Evolutionary conservation across 2,888 invertebrate genomes (phyloP).

Genomic region (Anaspis maculata): DNA sequence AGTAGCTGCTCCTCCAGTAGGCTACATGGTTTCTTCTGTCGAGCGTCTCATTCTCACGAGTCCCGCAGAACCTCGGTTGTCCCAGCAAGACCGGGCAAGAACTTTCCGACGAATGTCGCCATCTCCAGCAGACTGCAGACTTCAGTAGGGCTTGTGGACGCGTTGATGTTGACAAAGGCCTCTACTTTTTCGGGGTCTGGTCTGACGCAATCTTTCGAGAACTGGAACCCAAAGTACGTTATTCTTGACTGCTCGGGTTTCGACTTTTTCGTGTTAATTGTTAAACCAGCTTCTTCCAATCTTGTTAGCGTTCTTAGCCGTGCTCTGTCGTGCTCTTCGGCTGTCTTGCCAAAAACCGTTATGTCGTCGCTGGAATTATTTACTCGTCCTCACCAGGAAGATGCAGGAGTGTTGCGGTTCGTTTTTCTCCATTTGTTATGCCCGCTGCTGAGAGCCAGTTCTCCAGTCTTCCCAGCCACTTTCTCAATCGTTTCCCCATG

Average conservation of each 20-base stretch:
- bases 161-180: constrained; percentile 12
- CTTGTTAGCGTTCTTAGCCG: constrained; percentile 22
- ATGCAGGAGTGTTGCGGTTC: too few relatives aligned
- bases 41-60: constrained; percentile 41
- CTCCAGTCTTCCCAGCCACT: too few relatives aligned
- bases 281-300: constrained; percentile 18
- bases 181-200: constrained; percentile 24
- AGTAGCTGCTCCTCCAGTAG: constrained; percentile 4
- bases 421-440: too few relatives aligned
- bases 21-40: constrained; percentile 4
- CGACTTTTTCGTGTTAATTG: constrained; percentile 30
- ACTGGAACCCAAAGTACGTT: constrained; percentile 25
- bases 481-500: too few relatives aligned
- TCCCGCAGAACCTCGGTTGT: constrained; percentile 5
- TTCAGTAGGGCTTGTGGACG: constrained; percentile 5
- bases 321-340: constrained; percentile 26
- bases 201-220: constrained; percentile 23
- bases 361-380: constrained; percentile 37
- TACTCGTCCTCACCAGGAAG: constrained; percentile 28
- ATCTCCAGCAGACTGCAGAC: constrained; percentile 11
- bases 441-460: too few relatives aligned
- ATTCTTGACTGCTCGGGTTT: constrained; percentile 17
- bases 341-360: constrained; percentile 25
- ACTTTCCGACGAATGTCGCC: constrained; percentile 11
- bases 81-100: constrained; percentile 11